Evolutionary conservation across 2,888 invertebrate species (phyloP), one percentile per base, ranked within the genome.

Genomic region (Trissolcus brochymenae): DNA sequence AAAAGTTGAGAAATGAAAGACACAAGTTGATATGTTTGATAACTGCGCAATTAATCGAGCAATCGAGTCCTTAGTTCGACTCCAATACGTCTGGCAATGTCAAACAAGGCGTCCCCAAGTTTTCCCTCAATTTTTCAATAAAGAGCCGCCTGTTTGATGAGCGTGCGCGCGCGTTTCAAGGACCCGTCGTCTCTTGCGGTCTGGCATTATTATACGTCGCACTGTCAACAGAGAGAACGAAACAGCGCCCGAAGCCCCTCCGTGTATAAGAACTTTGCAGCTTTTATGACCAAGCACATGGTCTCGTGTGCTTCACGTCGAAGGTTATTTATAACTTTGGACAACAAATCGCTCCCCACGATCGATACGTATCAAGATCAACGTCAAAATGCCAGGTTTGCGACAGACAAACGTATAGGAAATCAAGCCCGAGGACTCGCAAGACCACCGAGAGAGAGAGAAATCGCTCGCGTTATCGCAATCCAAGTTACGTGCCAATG

Each of bases 321-420:
- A 49, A 50, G 17, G 66, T 49, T 73, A 60, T 74, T 67, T 62
- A 62, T 66, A 67, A 55, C 67, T 55, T 75, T 57, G 35, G 56
- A 41, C 41, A 25, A 62, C 74, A 66, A 75, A 73, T 61, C 51
- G 56, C 7, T 14, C 57, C 9, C 35, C 35, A 35, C 35, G 64
- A 60, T 60, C 64, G 40, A 72, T 65, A 65, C 35, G 59, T 65
- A 65, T 72, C 72, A 72, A 71, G 66, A 74, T 66, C 73, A 61
- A 56, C 56, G 73, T 57, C 59, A 46, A 72, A 65, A 54, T 54
- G 51, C 17, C 54, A 53, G 53, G 35, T 59, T 25, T 46, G 46
- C 46, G 14, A 46, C 46, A 43, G 54, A 49, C 71, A 55, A 29
- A 65, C 65, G 71, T 56, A 71, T 29, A 56, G 29, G 51, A 71